A percentile compares a stretch with the other conserved stretches of the same genome.
These are phyloP conservation scores for Lanius collurio DNA, from an alignment of 2,113 vertebrate species.

Conservation along the genomic window DNA sequence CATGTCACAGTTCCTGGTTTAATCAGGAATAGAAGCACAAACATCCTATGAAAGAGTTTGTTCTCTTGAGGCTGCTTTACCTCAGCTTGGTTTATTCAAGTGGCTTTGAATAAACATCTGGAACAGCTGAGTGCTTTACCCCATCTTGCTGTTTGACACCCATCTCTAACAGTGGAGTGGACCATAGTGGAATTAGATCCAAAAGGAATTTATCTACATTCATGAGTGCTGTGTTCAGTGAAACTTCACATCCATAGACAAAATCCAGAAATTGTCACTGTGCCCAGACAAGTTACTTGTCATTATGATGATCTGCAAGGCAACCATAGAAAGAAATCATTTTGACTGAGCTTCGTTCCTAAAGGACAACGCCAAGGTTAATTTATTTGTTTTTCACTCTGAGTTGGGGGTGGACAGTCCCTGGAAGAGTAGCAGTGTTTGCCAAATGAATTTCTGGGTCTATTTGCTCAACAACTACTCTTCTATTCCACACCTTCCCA, in stretches of 20 bases:
- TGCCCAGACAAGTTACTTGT: slow-evolving; percentile 74
- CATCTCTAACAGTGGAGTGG: slow-evolving; percentile 15
- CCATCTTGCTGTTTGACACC: not conserved
- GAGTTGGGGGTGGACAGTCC: slow-evolving; percentile 56
- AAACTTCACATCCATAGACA: slow-evolving; percentile 57
- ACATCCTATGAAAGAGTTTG: not conserved
- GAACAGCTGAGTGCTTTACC: not conserved
- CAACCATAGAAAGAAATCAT: slow-evolving; percentile 59
- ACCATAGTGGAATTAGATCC: slow-evolving; percentile 32
- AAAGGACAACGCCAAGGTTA: slow-evolving; percentile 71
- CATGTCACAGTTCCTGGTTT: not conserved
- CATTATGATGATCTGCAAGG: slow-evolving; percentile 51
- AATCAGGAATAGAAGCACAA: not conserved
- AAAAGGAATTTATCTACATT: slow-evolving; percentile 47
- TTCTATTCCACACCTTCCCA: slow-evolving; percentile 11
- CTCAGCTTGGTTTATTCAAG: slow-evolving; percentile 16
- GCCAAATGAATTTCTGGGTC: not conserved
- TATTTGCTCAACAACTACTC: not conserved
- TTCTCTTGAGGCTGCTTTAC: not conserved
- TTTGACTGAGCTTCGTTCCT: slow-evolving; percentile 66
- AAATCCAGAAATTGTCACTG: slow-evolving; percentile 69
- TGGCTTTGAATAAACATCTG: slow-evolving; percentile 18
- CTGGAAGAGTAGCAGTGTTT: slow-evolving; percentile 42
- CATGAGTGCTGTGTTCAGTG: slow-evolving; percentile 9
- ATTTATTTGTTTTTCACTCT: slow-evolving; percentile 66